These are phyloP conservation scores for Zelostemma sp. DNA, from an alignment of 1,140 invertebrate genomes.

Conservation along the genomic window DNA sequence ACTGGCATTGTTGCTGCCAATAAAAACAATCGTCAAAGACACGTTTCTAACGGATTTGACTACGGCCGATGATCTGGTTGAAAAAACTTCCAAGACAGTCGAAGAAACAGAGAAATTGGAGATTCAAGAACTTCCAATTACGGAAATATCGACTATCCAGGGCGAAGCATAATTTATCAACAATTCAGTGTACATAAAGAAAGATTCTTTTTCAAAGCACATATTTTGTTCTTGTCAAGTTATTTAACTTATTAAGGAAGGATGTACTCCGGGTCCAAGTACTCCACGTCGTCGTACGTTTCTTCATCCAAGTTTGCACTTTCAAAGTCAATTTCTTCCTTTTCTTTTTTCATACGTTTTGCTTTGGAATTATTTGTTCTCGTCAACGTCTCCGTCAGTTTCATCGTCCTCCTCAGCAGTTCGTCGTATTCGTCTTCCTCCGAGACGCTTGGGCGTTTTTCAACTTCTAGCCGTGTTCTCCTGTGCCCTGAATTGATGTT, in stretches of 20 bases:
- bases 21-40: background rate
- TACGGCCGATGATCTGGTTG: background rate
- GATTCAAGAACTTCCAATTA: constrained; percentile 5
- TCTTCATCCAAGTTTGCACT: background rate
- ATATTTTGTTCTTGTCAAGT: background rate
- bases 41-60: background rate
- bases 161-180: background rate
- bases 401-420: constrained; percentile 28
- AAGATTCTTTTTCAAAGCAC: background rate
- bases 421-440: constrained; percentile 35
- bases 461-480: background rate
- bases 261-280: background rate
- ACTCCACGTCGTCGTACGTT: background rate
- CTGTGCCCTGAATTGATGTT: background rate
- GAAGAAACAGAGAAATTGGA: constrained; percentile 12
- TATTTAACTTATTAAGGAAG: background rate
- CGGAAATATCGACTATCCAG: background rate
- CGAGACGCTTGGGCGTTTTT: background rate
- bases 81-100: constrained; percentile 2
- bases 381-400: constrained; percentile 20
- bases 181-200: background rate
- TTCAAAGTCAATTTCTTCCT: background rate
- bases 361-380: background rate
- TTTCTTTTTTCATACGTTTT: background rate
- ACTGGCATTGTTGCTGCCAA: constrained; percentile 3